These are phyloP conservation scores for Drosophila neotestacea DNA, from an alignment of 2,888 invertebrate genomes.

Conservation along the genomic window DNA sequence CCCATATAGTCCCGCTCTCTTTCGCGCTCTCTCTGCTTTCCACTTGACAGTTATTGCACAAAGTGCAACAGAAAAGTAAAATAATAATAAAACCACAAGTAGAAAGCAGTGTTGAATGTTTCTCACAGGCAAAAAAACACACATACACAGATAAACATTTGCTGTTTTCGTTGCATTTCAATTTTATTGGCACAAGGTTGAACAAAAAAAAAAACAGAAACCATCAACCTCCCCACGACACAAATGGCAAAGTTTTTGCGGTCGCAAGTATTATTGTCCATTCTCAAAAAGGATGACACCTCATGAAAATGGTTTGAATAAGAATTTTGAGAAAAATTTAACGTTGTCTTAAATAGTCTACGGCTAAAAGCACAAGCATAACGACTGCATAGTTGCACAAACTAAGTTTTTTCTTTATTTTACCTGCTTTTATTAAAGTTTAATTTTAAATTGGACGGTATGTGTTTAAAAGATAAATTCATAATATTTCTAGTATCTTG, in stretches of 20 bases:
- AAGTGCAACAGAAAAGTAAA: constrained; percentile 25
- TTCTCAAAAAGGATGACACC: constrained; percentile 10
- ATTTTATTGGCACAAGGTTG: constrained; percentile 71
- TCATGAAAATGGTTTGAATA: not conserved
- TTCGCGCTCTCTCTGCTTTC: constrained; percentile 4
- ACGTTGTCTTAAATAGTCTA: no score
- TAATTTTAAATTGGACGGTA: no score
- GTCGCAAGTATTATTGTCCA: constrained; percentile 27
- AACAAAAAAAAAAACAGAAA: constrained; percentile 13
- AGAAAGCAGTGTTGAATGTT: constrained; percentile 31
- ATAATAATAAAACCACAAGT: constrained; percentile 33
- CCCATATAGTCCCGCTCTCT: constrained; percentile 30
- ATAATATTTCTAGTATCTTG: no score
- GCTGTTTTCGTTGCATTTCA: constrained; percentile 40
- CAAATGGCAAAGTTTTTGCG: constrained; percentile 60
- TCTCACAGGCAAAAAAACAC: not conserved
- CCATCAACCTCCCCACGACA: constrained; percentile 19
- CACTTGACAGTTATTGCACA: constrained; percentile 40
- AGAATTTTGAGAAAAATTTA: no score
- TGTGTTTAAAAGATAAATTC: no score
- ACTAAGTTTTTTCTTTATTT: no score
- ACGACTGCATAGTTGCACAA: no score
- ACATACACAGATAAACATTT: constrained; percentile 12
- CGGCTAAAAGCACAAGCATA: no score
- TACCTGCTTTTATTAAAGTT: no score